These are phyloP conservation scores for Acipenser oxyrinchus DNA, from an alignment of 2,797 vertebrate species.

Conservation along the genomic window DNA sequence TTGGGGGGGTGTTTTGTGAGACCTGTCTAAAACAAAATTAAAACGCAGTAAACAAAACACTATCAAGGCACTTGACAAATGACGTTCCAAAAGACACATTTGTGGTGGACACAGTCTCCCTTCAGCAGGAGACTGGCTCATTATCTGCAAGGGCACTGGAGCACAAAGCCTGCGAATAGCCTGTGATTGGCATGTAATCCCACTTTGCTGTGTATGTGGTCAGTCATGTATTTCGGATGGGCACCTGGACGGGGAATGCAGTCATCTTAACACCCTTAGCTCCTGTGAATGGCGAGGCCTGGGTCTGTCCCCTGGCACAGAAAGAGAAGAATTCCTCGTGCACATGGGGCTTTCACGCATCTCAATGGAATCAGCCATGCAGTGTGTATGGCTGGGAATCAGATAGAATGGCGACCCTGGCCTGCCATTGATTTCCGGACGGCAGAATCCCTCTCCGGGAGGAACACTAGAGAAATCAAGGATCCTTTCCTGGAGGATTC, in stretches of 20 bases:
- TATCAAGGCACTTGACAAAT: no score
- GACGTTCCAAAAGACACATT: no score
- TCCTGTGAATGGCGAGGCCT: conserved; percentile 28
- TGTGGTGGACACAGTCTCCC: no score
- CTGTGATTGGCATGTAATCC: conserved; percentile 15
- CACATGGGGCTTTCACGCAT: conserved; percentile 43
- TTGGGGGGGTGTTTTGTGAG: no score
- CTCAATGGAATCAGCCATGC: conserved; percentile 67
- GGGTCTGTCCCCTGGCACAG: conserved; percentile 31
- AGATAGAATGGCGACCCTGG: conserved; percentile 31
- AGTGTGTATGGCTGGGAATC: conserved; percentile 47
- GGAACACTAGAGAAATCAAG: conserved; percentile 49
- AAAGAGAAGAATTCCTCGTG: conserved; percentile 41
- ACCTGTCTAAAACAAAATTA: no score
- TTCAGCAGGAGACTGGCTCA: conserved; percentile 3
- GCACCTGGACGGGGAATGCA: conserved; percentile 34
- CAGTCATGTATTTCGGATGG: conserved; percentile 40
- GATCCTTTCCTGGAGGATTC: conserved; percentile 50
- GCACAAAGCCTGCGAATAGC: background rate
- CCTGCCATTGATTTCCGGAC: conserved; percentile 19
- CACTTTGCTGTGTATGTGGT: conserved; percentile 30
- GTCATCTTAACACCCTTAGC: background rate
- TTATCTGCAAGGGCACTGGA: conserved; percentile 24
- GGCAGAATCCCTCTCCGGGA: conserved; percentile 34
- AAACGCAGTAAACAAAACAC: no score